Evolutionary conservation across 1,140 invertebrate species (phyloP), one percentile per base, ranked within the genome.

Genomic region (Mizuhopecten yessoensis): DNA sequence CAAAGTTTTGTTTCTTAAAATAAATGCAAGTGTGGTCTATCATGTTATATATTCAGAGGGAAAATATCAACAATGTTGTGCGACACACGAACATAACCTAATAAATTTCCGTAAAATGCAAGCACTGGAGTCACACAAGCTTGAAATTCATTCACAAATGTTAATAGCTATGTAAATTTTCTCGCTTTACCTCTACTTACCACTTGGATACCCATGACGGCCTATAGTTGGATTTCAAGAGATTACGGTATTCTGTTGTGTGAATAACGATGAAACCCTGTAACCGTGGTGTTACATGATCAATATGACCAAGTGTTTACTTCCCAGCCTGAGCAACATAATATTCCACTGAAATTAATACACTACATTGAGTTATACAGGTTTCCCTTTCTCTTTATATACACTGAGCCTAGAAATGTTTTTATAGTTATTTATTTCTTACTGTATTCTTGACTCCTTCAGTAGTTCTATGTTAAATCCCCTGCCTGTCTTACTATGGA

Each of bases 181-280:
- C 42, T 45, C 17, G 42, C 17, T 45, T 45, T 45, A 75, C n/a
- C 57, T 29, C 57, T 29, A n/a, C n/a, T 75, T 75, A 5, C 57
- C 57, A 75, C 57, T 75, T 75, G 57, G 57, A 75, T 75, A 75
- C 57, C 57, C 57, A 75, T 75, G 57, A n/a, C 17, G 57, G 57
- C 57, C 15, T 75, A 29, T 75, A 29, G 57, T 17, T 17, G 17
- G 9, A 17, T 17, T 39, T 39, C 36, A 13, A 13, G n/a, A 75
- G 57, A 75, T 75, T 75, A 75, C 23, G 7, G 7, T 29, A 29
- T 75, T 29, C n/a, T 75, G 57, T 75, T 75, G 57, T 75, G 23
- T 75, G 3, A 29, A 17, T 75, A 75, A n/a, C n/a, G n/a, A n/a
- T n/a, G n/a, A 7, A 39, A 39, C 36, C 5, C 36, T 39, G 36